Evolutionary conservation across 1,140 invertebrate species (phyloP).

Genomic region (Drosophila pallidifrons): DNA sequence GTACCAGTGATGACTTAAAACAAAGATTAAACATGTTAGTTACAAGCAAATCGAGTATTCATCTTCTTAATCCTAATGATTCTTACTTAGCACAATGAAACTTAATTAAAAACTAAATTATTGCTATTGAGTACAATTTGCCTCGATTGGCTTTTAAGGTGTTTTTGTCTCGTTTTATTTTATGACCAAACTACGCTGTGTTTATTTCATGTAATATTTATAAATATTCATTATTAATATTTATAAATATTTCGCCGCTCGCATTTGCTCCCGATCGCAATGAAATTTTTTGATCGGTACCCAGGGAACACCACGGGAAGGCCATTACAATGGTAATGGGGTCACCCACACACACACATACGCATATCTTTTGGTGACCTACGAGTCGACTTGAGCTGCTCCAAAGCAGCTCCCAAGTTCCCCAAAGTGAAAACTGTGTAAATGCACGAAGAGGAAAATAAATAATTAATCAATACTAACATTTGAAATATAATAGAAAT

Average conservation of each 20-base stretch:
- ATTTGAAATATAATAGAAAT: background rate
- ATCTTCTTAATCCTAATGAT: background rate
- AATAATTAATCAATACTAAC: too few species aligned
- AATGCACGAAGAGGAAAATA: background rate
- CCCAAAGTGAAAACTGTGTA: slow-evolving; percentile 2
- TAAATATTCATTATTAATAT: slow-evolving; percentile 12
- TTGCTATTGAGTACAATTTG: background rate
- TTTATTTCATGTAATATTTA: slow-evolving; percentile 1
- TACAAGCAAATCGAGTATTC: background rate
- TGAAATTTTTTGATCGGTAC: slow-evolving; percentile 4
- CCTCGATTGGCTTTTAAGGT: background rate
- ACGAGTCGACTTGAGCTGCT: slow-evolving; percentile 26
- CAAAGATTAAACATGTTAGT: background rate
- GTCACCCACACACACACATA: slow-evolving; percentile 3
- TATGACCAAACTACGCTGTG: background rate
- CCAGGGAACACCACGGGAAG: slow-evolving; percentile 38
- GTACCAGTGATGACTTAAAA: background rate
- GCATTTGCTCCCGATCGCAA: slow-evolving; percentile 18
- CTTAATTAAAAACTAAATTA: background rate
- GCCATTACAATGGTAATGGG: slow-evolving; percentile 30
- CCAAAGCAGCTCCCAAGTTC: slow-evolving; percentile 26
- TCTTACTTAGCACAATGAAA: background rate
- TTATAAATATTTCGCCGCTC: slow-evolving; percentile 22
- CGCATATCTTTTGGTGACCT: slow-evolving; percentile 11
- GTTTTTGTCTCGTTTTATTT: background rate